Percentiles rank a stretch among this genome's conserved stretches.
Conservation (phyloP, 37 sponge, comb jelly and placozoan species). For the Eunapius fragilis region DNA sequence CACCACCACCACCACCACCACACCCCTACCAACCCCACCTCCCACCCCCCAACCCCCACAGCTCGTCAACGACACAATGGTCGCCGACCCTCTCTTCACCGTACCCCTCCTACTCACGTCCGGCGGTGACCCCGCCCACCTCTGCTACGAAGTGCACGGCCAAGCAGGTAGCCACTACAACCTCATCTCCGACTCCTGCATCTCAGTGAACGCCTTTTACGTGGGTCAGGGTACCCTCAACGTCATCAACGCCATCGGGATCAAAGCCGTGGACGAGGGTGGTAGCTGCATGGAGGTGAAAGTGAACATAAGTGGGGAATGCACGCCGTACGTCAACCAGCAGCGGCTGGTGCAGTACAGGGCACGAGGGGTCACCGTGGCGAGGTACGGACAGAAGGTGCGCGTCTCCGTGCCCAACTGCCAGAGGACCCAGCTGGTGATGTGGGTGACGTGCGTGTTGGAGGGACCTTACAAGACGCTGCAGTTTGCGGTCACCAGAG, state of each 20-base stretch:
- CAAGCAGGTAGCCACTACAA: constrained; percentile 17
- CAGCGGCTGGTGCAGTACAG: not conserved
- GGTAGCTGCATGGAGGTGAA: not conserved
- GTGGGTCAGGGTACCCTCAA: not conserved
- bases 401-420: constrained; percentile 56
- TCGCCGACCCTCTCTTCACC: constrained; percentile 39
- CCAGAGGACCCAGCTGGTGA: constrained; percentile 24
- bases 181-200: constrained; percentile 35
- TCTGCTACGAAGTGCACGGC: constrained; percentile 57
- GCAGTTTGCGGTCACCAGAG: constrained; percentile 36
- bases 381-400: constrained; percentile 8
- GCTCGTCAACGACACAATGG: constrained; percentile 30
- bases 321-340: not conserved
- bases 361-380: not conserved
- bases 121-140: not conserved
- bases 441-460: constrained; percentile 49
- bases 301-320: not conserved
- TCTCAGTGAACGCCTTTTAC: constrained; percentile 47
- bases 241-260: not conserved
- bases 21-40: too few relatives aligned
- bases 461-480: not conserved
- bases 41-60: not conserved
- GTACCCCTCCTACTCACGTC: constrained; percentile 26
- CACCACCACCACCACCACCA: not conserved
- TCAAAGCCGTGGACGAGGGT: not conserved